These are phyloP conservation scores for Phortica okadai DNA, from an alignment of 2,888 invertebrate genomes.

Conservation along the genomic window DNA sequence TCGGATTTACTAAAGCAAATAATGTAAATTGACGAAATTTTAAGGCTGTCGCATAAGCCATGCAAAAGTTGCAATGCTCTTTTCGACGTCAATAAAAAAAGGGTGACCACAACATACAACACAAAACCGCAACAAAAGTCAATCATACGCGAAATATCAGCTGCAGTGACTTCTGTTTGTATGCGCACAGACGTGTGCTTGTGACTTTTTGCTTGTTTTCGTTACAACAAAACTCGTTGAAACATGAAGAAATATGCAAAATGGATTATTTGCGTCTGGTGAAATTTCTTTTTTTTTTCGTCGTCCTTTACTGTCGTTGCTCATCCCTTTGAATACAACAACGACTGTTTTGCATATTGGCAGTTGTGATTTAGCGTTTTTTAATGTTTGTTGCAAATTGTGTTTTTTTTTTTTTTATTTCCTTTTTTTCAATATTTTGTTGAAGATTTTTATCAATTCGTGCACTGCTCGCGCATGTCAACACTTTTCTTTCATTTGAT, in stretches of 20 bases:
- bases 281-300: neutral
- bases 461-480: conserved; percentile 12
- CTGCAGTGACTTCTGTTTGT: neutral
- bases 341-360: conserved; percentile 51
- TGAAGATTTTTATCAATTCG: conserved; percentile 14
- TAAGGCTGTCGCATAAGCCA: too few relatives aligned
- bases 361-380: conserved; percentile 68
- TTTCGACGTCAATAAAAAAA: neutral
- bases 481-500: neutral
- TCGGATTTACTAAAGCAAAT: neutral
- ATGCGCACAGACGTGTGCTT: neutral
- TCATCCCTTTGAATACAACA: neutral
- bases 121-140: neutral
- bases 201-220: neutral
- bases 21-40: too few relatives aligned
- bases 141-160: neutral
- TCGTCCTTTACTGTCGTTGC: neutral
- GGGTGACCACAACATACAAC: neutral
- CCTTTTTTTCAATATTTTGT: neutral
- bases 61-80: too few relatives aligned
- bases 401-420: neutral
- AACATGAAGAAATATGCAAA: conserved; percentile 22
- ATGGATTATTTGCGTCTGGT: conserved; percentile 30
- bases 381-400: conserved; percentile 52
- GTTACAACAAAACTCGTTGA: neutral